Evolutionary conservation across 2,888 invertebrate genomes (phyloP), one percentile per base, ranked within the genome.

Genomic region (Deroplatys truncata): DNA sequence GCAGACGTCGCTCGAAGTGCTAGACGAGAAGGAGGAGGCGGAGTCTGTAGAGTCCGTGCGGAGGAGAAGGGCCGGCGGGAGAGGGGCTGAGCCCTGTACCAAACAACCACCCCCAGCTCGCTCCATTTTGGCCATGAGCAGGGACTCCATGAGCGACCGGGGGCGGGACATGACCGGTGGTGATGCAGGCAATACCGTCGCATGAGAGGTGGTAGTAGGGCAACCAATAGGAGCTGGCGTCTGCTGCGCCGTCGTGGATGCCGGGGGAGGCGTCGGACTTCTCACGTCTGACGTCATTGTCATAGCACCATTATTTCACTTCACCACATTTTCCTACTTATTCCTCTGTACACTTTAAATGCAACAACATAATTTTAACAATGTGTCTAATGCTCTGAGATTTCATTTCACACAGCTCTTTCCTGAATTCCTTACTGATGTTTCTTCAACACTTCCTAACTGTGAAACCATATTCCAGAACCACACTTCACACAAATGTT

Each of bases 81-180:
- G n/a, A 13, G 86, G 82, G 8, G 89, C n/a, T 1, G 86, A 83
- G n/a, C 83, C 35, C 25, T 56, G 82, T 20, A 82, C 29, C n/a
- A 87, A n/a, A n/a, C 87, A 87, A 13, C 43, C n/a, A 84, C 85
- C 16, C 86, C 90, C 10, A 89, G 90, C 90, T 91, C 90, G 95
- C 92, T 97, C 97, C 95, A 97, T 97, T 93, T 97, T 97, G 9
- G 97, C 97, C 85, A 97, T 96, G 89, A 97, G 94, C 89, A 97
- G 93, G 90, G 96, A 96, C 93, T 97, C 97, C 97, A 97, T 97
- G 43, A 97, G 93, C n/a, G 96, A 96, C 91, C 96, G 94, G n/a
- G 96, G 96, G 88, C 95, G 94, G n/a, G 89, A 83, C 82, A 35
- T 82, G 84, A 85, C 89, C 31, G 89, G 88, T 25, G 88, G 35